A percentile compares a stretch with the other conserved stretches of the same genome.
These are phyloP conservation scores for Sphyrna mokarran DNA, from an alignment of 2,113 vertebrate genomes.

Conservation along the genomic window DNA sequence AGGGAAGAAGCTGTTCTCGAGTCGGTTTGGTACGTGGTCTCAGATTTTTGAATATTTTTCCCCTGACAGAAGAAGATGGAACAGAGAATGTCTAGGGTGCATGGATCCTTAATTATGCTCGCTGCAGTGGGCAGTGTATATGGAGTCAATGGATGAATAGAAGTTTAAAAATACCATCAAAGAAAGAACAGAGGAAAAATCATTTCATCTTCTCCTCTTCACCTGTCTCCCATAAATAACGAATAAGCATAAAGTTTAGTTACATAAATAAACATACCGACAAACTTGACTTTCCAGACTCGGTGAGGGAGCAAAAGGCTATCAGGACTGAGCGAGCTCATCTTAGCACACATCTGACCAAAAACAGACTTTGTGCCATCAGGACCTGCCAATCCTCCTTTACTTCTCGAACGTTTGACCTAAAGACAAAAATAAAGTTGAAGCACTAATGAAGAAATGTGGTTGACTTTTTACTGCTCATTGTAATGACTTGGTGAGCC, in stretches of 20 bases:
- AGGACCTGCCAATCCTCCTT: conserved; percentile 91
- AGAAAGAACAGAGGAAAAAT: background rate
- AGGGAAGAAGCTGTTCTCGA: too few relatives aligned
- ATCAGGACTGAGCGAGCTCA: conserved; percentile 93
- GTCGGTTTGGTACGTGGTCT: too few relatives aligned
- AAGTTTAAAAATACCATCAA: background rate
- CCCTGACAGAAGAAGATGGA: too few relatives aligned
- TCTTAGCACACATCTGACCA: conserved; percentile 97
- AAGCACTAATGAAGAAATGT: background rate
- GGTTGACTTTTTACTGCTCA: background rate
- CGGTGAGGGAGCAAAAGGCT: conserved; percentile 91
- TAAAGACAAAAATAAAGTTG: conserved; percentile 43
- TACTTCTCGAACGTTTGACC: conserved; percentile 98
- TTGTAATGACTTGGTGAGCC: too few relatives aligned
- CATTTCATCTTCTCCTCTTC: background rate
- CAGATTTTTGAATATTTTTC: too few relatives aligned
- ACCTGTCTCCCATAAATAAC: background rate
- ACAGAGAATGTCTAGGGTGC: too few relatives aligned
- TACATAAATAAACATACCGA: conserved; percentile 60
- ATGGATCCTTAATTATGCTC: too few relatives aligned
- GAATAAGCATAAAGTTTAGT: background rate
- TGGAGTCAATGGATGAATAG: background rate
- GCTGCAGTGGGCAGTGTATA: too few relatives aligned
- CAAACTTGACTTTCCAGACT: conserved; percentile 99
- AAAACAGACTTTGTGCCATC: conserved; percentile 98